A percentile compares a stretch with the other conserved stretches of the same genome.
Evolutionary conservation across 2,888 invertebrate species (phyloP).

Genomic region (Nineta flava): DNA sequence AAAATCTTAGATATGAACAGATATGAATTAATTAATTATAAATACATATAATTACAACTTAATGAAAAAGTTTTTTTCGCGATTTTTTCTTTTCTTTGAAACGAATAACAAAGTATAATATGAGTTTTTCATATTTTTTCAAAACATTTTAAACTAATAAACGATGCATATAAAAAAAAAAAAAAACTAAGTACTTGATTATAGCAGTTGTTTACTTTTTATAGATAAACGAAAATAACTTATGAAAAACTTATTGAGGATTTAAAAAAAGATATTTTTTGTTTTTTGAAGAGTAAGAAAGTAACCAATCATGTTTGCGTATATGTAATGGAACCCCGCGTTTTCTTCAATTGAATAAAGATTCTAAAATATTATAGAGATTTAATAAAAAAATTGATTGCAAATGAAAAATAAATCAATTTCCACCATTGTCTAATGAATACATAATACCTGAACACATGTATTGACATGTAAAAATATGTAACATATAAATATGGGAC

Average conservation of each 20-base stretch:
- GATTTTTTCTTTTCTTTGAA: no score
- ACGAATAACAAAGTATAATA: no score
- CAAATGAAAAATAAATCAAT: no score
- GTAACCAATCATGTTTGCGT: constrained; percentile 1
- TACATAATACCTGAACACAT: constrained; percentile 3
- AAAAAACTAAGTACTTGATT: not conserved
- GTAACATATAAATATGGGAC: constrained; percentile 3
- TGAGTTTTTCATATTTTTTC: not conserved
- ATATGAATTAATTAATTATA: not conserved
- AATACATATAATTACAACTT: not conserved
- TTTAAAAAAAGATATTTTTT: not conserved
- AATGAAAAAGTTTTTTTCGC: no score
- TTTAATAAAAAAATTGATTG: no score
- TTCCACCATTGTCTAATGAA: no score
- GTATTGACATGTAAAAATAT: constrained; percentile 3
- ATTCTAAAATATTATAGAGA: no score
- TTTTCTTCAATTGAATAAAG: not conserved
- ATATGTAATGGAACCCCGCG: not conserved
- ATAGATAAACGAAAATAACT: no score
- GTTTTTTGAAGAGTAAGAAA: not conserved
- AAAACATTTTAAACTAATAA: not conserved
- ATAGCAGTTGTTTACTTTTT: no score
- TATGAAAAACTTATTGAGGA: not conserved
- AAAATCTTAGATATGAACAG: not conserved
- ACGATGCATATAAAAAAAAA: no score